Evolutionary conservation across 2,113 vertebrate species (phyloP).

Genomic region (Tachycineta bicolor): DNA sequence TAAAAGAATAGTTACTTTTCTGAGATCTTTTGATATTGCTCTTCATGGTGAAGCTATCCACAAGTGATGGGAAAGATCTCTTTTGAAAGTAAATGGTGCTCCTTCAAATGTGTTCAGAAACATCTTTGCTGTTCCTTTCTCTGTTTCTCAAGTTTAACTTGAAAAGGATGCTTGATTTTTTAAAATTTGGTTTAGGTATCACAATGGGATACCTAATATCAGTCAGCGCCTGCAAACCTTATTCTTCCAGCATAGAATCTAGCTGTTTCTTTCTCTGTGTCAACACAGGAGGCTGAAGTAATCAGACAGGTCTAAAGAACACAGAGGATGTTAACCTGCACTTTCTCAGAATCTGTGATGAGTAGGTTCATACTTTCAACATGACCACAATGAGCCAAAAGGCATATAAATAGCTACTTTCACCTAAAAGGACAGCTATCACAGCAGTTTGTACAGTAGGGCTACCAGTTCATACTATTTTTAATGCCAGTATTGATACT

Average conservation of each 20-base stretch:
- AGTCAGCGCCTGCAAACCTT: slow-evolving; percentile 67
- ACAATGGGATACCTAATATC: slow-evolving; percentile 78
- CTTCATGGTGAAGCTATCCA: slow-evolving; percentile 74
- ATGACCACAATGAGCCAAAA: slow-evolving; percentile 4
- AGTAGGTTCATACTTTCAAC: slow-evolving; percentile 66
- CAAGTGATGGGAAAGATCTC: slow-evolving; percentile 77
- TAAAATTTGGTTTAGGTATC: slow-evolving; percentile 72
- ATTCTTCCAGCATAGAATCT: slow-evolving; percentile 68
- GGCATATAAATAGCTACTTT: slow-evolving; percentile 39
- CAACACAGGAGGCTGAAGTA: slow-evolving; percentile 74
- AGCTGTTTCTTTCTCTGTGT: slow-evolving; percentile 68
- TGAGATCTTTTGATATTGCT: slow-evolving; percentile 78
- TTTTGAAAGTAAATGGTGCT: slow-evolving; percentile 84
- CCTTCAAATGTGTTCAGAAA: slow-evolving; percentile 78
- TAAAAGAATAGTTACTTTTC: slow-evolving; percentile 82
- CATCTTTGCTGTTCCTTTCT: slow-evolving; percentile 76
- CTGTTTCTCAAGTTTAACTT: slow-evolving; percentile 72
- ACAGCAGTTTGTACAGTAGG: slow-evolving; percentile 11
- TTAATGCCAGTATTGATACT: slow-evolving; percentile 39
- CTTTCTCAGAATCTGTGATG: slow-evolving; percentile 63
- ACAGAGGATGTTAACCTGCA: slow-evolving; percentile 49
- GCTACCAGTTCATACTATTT: slow-evolving; percentile 36
- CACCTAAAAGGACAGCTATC: slow-evolving; percentile 38
- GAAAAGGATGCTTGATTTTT: slow-evolving; percentile 76
- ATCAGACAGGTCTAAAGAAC: slow-evolving; percentile 70